Evolutionary conservation across 2,797 vertebrate genomes (phyloP).

Genomic region (Anniella stebbinsi): DNA sequence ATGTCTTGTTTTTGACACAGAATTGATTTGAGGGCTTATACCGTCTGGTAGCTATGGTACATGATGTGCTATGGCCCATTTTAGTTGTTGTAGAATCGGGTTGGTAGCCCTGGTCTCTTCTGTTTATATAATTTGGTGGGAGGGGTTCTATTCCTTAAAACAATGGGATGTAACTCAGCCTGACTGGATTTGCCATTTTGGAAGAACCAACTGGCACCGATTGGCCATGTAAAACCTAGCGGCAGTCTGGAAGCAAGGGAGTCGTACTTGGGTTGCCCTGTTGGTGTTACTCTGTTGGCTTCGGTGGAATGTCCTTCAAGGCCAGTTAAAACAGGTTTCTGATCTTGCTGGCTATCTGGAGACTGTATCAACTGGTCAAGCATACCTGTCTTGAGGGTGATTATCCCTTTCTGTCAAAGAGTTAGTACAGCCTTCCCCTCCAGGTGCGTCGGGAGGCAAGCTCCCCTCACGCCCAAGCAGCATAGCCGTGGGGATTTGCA

Average conservation of each 20-base stretch:
- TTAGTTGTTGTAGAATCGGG: not conserved
- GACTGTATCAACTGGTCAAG: not conserved
- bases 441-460: no score
- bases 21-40: slow-evolving; percentile 27
- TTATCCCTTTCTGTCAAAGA: not conserved
- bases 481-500: no score
- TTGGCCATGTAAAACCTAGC: not conserved
- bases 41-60: not conserved
- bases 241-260: not conserved
- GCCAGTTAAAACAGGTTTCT: not conserved
- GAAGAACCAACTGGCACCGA: not conserved
- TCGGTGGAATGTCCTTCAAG: no score
- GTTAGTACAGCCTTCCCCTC: not conserved
- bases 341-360: not conserved
- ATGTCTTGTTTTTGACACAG: slow-evolving; percentile 34
- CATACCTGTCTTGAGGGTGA: not conserved
- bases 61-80: not conserved
- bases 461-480: no score
- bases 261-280: fast-evolving
- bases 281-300: not conserved
- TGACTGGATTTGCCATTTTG: not conserved
- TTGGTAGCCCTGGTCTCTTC: not conserved
- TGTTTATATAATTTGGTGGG: not conserved
- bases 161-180: not conserved
- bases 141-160: not conserved